Evolutionary conservation across 2,888 invertebrate genomes (phyloP).

Genomic region (Resseliella maxima): DNA sequence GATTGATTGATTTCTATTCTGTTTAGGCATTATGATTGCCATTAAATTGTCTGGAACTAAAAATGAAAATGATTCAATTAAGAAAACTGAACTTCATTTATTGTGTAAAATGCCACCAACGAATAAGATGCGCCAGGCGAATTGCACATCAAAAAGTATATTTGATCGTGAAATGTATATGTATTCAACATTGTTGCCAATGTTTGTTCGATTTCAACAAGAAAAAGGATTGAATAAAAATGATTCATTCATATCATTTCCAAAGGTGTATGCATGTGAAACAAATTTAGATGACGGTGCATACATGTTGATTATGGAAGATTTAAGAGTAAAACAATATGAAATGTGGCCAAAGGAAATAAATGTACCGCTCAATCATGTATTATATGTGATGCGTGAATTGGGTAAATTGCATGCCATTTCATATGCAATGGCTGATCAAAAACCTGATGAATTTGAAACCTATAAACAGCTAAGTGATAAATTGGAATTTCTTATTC

Average conservation of each 20-base stretch:
- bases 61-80: not conserved
- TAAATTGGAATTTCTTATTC: slow-evolving; percentile 63
- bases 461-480: slow-evolving; percentile 66
- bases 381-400: slow-evolving; percentile 68
- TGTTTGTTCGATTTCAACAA: slow-evolving; percentile 53
- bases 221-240: not conserved
- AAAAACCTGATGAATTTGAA: slow-evolving; percentile 69
- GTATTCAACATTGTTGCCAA: slow-evolving; percentile 54
- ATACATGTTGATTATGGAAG: slow-evolving; percentile 66
- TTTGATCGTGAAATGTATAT: slow-evolving; percentile 55
- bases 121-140: slow-evolving; percentile 10
- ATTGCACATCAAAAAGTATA: not conserved
- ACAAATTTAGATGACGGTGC: slow-evolving; percentile 67
- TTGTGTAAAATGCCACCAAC: slow-evolving; percentile 55
- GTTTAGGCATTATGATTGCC: not conserved
- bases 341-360: slow-evolving; percentile 67
- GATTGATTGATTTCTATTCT: no score
- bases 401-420: slow-evolving; percentile 73
- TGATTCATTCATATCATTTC: slow-evolving; percentile 46
- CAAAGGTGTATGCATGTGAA: slow-evolving; percentile 59
- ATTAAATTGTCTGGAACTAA: not conserved
- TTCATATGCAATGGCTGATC: slow-evolving; percentile 72
- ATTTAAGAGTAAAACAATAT: slow-evolving; percentile 66
- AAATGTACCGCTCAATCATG: slow-evolving; percentile 14
- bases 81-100: not conserved